phyloP scores from a whole-genome alignment of 1,140 invertebrate species.

The Parasteatoda tepidariorum region DNA sequence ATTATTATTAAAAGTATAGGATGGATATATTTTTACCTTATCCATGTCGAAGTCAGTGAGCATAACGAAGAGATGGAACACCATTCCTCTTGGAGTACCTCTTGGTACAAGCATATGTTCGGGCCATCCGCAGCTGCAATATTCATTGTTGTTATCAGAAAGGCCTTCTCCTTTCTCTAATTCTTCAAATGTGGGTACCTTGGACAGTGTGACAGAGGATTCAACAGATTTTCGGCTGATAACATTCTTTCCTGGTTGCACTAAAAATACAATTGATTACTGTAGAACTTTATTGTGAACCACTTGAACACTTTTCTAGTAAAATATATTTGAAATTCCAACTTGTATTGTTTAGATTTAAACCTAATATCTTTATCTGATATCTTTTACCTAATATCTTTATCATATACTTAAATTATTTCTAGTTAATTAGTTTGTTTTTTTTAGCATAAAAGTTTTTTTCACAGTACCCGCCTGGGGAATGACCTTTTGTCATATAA shows the following conservation, averaged over 20 bases:
- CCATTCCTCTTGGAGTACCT: constrained; percentile 77
- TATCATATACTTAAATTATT: not conserved
- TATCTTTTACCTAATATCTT: not conserved
- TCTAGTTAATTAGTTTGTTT: not conserved
- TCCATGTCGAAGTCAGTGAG: constrained; percentile 75
- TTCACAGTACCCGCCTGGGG: no score
- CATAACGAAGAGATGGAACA: constrained; percentile 83
- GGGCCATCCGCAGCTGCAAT: constrained; percentile 88
- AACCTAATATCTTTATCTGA: not conserved
- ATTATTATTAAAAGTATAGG: no score
- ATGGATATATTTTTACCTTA: no score
- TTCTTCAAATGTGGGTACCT: constrained; percentile 74
- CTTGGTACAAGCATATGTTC: constrained; percentile 85
- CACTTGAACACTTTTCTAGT: not conserved
- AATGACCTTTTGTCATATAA: no score
- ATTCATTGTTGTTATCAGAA: constrained; percentile 62
- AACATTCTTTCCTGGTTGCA: constrained; percentile 75
- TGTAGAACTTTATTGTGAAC: not conserved
- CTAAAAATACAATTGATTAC: constrained; percentile 64
- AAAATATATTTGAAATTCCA: not conserved
- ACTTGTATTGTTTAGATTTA: not conserved
- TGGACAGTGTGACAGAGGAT: constrained; percentile 80
- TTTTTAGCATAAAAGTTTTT: no score
- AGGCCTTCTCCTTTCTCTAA: constrained; percentile 66
- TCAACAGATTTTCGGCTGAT: constrained; percentile 74